Evolutionary conservation across 2,113 vertebrate genomes (phyloP), one percentile per base, ranked within the genome.

Genomic region (Embiotoca jacksoni): DNA sequence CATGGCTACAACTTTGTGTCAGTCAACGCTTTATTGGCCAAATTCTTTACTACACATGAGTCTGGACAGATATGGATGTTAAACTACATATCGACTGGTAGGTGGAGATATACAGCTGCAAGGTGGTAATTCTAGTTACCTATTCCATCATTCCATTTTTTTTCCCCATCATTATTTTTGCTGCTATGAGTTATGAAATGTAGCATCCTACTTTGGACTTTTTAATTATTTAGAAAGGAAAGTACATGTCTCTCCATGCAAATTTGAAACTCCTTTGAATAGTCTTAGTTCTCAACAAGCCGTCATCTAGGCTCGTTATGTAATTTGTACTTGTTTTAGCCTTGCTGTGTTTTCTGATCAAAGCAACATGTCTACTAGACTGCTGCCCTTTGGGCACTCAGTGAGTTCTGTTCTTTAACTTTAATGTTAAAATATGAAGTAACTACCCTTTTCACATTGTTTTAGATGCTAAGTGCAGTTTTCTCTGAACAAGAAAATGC

Each of bases 321-420:
- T 62, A 55, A 60, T 58, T 60, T 41, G 14, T 15, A n/a, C 53
- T 76, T 74, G 41, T 78, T 82, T 72, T 46, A 75, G 33, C 46
- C 36, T 72, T 59, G 53, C 41, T n/a, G 14, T 66, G 33, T 6
- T 68, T 69, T 73, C 41, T 81, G 70, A 83, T 85, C 65, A 87
- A 78, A 89, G 69, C 37, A 64, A 72, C 73, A 70, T 10, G 4
- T 78, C 49, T 47, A 5, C 70, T 66, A 31, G 57, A 41, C 16
- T 39, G 50, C 37, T 59, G 74, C 59, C 71, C 52, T 80, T 50
- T 33, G 35, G 47, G 50, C 56, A 47, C 39, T 55, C 44, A 60
- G 3, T n/a, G 52, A 69, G 68, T 73, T 69, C 35, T 54, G 47
- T 55, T 75, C 75, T 63, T 15, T 46, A 84, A 71, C 15, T 53